phyloP scores from a whole-genome alignment of 92 coral and sea anemone species.

The Pocillopora grandis region DNA sequence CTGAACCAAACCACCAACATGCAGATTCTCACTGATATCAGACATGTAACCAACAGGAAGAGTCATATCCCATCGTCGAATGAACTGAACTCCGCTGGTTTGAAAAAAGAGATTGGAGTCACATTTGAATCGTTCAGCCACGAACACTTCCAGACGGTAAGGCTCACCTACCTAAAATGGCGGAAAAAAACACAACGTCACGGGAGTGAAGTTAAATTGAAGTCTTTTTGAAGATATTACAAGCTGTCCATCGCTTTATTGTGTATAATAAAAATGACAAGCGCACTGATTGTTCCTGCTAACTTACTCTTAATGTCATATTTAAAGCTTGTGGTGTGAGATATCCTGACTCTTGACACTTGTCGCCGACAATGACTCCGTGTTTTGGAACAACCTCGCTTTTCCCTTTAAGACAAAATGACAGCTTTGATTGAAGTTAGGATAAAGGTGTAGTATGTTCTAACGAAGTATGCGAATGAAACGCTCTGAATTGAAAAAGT shows the following conservation, averaged over 20 bases:
- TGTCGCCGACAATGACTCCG: constrained; percentile 65
- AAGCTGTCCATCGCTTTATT: too few relatives aligned
- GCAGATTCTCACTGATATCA: constrained; percentile 66
- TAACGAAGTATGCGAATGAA: background rate
- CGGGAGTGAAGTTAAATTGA: background rate
- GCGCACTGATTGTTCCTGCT: background rate
- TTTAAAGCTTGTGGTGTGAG: constrained; percentile 60
- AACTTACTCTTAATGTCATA: constrained; percentile 66
- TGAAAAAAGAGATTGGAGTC: constrained; percentile 82
- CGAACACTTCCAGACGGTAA: constrained; percentile 83
- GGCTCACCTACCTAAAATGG: constrained; percentile 66
- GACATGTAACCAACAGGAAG: constrained; percentile 74
- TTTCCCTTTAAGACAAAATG: constrained; percentile 42
- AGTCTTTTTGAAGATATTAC: background rate
- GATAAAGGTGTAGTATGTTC: background rate
- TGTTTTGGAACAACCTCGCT: constrained; percentile 57
- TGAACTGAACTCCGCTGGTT: constrained; percentile 84
- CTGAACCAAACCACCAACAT: constrained; percentile 66
- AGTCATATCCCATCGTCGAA: constrained; percentile 62
- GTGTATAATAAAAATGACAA: background rate
- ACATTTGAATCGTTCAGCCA: constrained; percentile 88
- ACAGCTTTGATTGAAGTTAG: background rate
- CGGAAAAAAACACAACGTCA: background rate
- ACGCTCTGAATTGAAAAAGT: background rate
- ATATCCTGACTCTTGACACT: constrained; percentile 58